Conservation (phyloP, 2,888 invertebrate genomes). For the Heliconius erato region DNA sequence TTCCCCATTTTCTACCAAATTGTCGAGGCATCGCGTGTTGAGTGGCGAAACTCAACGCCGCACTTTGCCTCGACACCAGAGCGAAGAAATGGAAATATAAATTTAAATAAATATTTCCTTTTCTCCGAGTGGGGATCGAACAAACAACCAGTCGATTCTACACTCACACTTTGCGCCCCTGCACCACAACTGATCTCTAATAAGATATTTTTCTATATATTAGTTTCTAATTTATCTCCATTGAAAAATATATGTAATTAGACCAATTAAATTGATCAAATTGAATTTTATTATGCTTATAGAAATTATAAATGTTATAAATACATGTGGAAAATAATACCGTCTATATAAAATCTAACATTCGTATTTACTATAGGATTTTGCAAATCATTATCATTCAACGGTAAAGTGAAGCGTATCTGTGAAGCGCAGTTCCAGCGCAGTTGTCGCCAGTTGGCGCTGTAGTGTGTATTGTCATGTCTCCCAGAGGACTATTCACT, state of each 20-base stretch:
- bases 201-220: neutral
- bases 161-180: too few species aligned
- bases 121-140: too few species aligned
- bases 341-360: neutral
- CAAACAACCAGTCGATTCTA: too few species aligned
- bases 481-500: slow-evolving; percentile 65
- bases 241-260: neutral
- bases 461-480: slow-evolving; percentile 63
- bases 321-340: neutral
- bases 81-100: too few species aligned
- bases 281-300: neutral
- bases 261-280: neutral
- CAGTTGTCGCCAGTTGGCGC: slow-evolving; percentile 49
- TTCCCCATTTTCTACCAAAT: too few species aligned
- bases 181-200: neutral
- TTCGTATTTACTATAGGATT: neutral
- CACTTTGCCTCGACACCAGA: too few species aligned
- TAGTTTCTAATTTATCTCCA: neutral
- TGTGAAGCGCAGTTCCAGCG: slow-evolving; percentile 35
- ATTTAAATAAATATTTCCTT: too few species aligned
- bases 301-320: too few species aligned
- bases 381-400: slow-evolving; percentile 36
- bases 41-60: too few species aligned
- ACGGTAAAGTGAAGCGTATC: slow-evolving; percentile 39
- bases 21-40: too few species aligned